These are phyloP conservation scores for Hirtodrosophila histrioides DNA, from an alignment of 2,888 invertebrate species.

Conservation along the genomic window DNA sequence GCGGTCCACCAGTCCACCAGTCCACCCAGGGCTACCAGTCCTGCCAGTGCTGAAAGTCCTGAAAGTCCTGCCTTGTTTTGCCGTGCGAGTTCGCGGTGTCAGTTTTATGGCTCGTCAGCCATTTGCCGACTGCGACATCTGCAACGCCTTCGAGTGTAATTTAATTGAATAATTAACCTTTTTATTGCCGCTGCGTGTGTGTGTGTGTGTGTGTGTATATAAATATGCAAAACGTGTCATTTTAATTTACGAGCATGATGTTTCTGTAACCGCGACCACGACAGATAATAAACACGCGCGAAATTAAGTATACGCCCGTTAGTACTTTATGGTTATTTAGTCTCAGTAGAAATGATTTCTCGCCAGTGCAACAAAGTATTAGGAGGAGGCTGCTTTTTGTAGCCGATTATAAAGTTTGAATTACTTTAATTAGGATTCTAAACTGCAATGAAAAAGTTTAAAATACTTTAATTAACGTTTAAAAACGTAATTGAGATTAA, in stretches of 20 bases:
- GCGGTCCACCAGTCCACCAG: conserved; percentile 1
- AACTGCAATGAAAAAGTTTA: no score
- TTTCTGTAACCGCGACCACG: conserved; percentile 59
- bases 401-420: no score
- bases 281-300: conserved; percentile 79
- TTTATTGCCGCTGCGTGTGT: conserved; percentile 67
- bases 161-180: conserved; percentile 79
- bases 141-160: conserved; percentile 81
- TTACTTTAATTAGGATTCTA: no score
- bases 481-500: no score
- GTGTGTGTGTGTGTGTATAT: conserved; percentile 22
- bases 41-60: not conserved
- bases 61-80: conserved; percentile 52
- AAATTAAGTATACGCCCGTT: conserved; percentile 72
- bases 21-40: not conserved
- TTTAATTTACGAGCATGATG: conserved; percentile 79
- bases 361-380: no score
- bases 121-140: conserved; percentile 71
- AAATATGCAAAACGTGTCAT: conserved; percentile 79
- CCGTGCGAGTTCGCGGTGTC: conserved; percentile 65
- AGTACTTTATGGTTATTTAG: conserved; percentile 8
- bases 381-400: no score
- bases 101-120: conserved; percentile 77
- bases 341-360: not conserved
- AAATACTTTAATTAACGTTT: no score